Evolutionary conservation across 2,797 vertebrate genomes (phyloP), one percentile per base, ranked within the genome.

Genomic region (Nannoperca australis): DNA sequence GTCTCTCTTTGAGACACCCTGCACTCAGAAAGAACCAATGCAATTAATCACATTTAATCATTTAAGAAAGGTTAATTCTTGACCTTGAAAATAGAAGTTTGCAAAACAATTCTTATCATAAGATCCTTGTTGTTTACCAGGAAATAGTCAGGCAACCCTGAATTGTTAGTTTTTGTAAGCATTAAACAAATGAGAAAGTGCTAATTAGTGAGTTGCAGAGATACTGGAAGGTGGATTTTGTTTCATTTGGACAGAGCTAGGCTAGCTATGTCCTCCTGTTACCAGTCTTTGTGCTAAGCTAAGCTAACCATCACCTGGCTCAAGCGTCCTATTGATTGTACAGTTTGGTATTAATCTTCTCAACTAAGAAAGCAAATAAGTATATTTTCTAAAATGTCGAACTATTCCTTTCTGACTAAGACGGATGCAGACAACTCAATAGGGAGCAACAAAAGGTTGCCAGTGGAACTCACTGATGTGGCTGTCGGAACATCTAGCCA

Each of bases 1-100:
- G 15, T 22, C 20, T 65, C 9, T 75, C n/a, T 58, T 44, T 22
- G 60, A 71, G 72, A 69, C 14, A 53, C 44, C 61, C 22, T 45
- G n/a, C 12, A 10, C 12, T 53, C 22, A 42, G 44, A 9, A 62
- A 56, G 61, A 74, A 40, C n/a, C 30, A 47, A 47, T 24, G n/a
- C 7, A 34, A 71, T 44, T 34, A 55, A 63, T 55, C 13, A 40
- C 34, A 32, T 51, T 5, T 12, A 68, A 56, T 45, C 63, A 5
- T 45, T 8, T 2, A 70, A 63, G 2, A 30, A n/a, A 5, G 1
- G 44, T 55, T 80, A 8, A 44, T 62, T 27, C n/a, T 73, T 64
- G 45, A 80, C 38, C 30, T 65, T 70, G 40, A 27, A 56, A 61
- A 63, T 18, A 42, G 5, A n/a, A 17, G 14, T 38, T 38, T 34